These are phyloP conservation scores for Saguinus midas DNA, from an alignment of 2,113 vertebrate genomes.

Conservation along the genomic window DNA sequence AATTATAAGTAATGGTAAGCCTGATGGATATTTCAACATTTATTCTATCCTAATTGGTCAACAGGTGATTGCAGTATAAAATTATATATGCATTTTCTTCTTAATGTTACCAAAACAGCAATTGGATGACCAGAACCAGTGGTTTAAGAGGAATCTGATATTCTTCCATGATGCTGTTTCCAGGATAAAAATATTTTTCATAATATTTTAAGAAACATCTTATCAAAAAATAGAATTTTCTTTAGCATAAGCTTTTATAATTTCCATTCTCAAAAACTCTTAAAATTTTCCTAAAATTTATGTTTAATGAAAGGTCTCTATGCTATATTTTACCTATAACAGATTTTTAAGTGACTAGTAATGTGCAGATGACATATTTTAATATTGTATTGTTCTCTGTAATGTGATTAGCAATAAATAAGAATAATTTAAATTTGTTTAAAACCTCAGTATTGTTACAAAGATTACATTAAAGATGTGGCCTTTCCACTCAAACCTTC, in stretches of 20 bases:
- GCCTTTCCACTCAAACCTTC: background rate
- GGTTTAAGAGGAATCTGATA: background rate
- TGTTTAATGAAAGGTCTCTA: slow-evolving; percentile 72
- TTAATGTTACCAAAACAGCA: background rate
- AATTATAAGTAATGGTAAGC: background rate
- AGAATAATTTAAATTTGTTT: slow-evolving; percentile 48
- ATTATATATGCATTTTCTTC: slow-evolving; percentile 51
- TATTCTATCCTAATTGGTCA: slow-evolving; percentile 20
- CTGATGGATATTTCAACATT: background rate
- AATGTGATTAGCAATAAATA: slow-evolving; percentile 64
- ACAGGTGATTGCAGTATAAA: slow-evolving; percentile 21
- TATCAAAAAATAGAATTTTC: background rate
- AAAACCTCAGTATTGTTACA: background rate
- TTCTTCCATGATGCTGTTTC: background rate
- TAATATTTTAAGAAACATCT: background rate
- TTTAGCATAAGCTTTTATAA: background rate
- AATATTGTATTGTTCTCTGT: slow-evolving; percentile 68
- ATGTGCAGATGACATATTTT: slow-evolving; percentile 67
- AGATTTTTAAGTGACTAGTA: slow-evolving; percentile 67
- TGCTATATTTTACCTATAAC: slow-evolving; percentile 77
- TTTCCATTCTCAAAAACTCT: background rate
- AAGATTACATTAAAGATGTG: background rate
- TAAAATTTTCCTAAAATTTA: slow-evolving; percentile 70
- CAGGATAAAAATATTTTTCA: background rate
- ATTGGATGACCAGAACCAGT: background rate